Percentiles rank a stretch among this genome's conserved stretches.
Evolutionary conservation across 2,113 vertebrate species (phyloP).

Genomic region (Corvus hawaiiensis): DNA sequence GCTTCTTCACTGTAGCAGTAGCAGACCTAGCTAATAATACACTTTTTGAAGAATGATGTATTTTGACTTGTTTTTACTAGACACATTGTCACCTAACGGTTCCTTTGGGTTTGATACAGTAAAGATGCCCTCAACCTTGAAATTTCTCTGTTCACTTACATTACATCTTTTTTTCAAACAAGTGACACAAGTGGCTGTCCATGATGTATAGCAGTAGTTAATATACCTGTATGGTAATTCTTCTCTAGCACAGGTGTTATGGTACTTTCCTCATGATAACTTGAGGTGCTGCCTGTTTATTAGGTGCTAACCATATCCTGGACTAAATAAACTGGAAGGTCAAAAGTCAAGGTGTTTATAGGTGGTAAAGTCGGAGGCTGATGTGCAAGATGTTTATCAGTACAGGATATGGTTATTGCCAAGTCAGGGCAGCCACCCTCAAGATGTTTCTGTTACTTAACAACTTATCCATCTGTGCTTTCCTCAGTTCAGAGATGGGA

Average conservation of each 20-base stretch:
- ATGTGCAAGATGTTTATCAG: conserved; percentile 64
- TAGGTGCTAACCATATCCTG: conserved; percentile 65
- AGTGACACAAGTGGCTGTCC: background rate
- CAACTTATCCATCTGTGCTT: background rate
- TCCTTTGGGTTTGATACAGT: background rate
- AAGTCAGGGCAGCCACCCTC: background rate
- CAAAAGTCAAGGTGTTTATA: conserved; percentile 64
- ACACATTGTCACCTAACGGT: background rate
- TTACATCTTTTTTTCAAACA: background rate
- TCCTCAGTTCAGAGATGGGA: background rate
- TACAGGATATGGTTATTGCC: conserved; percentile 6
- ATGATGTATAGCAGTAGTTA: background rate
- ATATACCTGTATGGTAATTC: background rate
- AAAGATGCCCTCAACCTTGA: background rate
- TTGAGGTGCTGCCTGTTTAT: conserved; percentile 59
- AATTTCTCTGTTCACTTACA: background rate
- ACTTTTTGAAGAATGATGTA: background rate
- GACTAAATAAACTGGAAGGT: conserved; percentile 60
- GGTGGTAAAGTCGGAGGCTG: conserved; percentile 49
- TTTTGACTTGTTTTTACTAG: background rate
- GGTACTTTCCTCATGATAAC: conserved; percentile 18
- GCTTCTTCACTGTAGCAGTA: background rate
- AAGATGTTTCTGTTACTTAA: conserved; percentile 15
- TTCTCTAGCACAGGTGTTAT: background rate
- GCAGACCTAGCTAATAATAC: background rate